phyloP scores from a whole-genome alignment of 2,797 vertebrate species.

The Ispidina picta region DNA sequence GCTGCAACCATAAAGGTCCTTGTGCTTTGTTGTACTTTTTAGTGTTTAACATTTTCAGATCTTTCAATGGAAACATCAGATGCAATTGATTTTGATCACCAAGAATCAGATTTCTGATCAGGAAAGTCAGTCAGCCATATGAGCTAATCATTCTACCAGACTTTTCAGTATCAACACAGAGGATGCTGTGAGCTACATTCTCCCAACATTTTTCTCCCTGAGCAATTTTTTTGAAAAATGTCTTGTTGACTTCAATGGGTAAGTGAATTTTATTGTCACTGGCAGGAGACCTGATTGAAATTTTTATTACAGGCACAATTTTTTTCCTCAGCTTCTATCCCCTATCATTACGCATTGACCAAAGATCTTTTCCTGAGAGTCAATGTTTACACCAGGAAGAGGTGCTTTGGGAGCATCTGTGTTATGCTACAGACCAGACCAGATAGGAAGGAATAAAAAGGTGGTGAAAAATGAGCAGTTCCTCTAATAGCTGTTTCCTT shows the following conservation, averaged over 20 bases:
- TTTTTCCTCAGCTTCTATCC: not conserved
- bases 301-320: not conserved
- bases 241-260: not conserved
- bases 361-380: not conserved
- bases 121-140: not conserved
- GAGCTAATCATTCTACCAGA: not conserved
- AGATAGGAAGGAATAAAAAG: not conserved
- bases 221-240: conserved; percentile 10
- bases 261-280: conserved; percentile 3
- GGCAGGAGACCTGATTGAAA: not conserved
- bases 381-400: not conserved
- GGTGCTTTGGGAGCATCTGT: not conserved
- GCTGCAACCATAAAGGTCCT: not conserved
- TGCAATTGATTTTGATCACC: not conserved
- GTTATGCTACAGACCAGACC: not conserved
- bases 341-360: not conserved
- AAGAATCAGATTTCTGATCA: not conserved
- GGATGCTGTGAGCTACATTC: not conserved
- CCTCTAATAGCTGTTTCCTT: not conserved
- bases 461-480: not conserved
- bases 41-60: not conserved
- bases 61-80: not conserved
- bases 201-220: not conserved
- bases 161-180: not conserved
- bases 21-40: not conserved